Evolutionary conservation across 2,797 vertebrate species (phyloP), one percentile per base, ranked within the genome.

Genomic region (Gallirallus australis): DNA sequence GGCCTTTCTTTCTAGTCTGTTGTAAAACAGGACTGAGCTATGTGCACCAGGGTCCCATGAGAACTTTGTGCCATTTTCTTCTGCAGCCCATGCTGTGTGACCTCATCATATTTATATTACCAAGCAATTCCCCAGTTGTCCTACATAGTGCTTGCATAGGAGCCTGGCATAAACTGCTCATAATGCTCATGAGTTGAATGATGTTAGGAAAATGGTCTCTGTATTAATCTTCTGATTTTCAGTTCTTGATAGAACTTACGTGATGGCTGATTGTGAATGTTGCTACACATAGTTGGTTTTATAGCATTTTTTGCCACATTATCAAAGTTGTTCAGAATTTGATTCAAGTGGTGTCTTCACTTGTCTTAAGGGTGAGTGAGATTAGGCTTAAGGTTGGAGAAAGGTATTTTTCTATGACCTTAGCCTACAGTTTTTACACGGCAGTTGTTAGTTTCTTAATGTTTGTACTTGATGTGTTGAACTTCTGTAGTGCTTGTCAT

Each of bases 61-160:
- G 72, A 59, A 14, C 71, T 73, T 24, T 4, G 72, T 72, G 89
- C 89, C 35, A 6, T 85, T 86, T 85, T 72, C 89, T 80, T 82
- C 7, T 1, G 39, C 78, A 85, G 75, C 60, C 64, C 19, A 0
- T 48, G 75, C 57, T 68, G 40, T 15, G 3, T 76, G 50, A 47
- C 61, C 52, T 81, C 75, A 3, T 77, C 1, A 3, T 20, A 7
- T 31, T 73, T 13, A 1, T 27, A 15, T 65, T 70, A 17, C 54
- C 42, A 8, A 71, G 83, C 59, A 47, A 23, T 56, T 81, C 48
- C 27, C 40, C 56, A 54, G 1, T 31, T 80, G 64, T 42, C 60
- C 31, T 18, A 5, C 0, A 8, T 14, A 10, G 42, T 61, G 82
- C 60, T 82, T 66, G 56, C 23, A 4, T 10, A 21, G 84, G 52